Percentiles rank a stretch among this genome's conserved stretches.
Evolutionary conservation across 2,888 invertebrate genomes (phyloP).

Genomic region (Myathropa florea): DNA sequence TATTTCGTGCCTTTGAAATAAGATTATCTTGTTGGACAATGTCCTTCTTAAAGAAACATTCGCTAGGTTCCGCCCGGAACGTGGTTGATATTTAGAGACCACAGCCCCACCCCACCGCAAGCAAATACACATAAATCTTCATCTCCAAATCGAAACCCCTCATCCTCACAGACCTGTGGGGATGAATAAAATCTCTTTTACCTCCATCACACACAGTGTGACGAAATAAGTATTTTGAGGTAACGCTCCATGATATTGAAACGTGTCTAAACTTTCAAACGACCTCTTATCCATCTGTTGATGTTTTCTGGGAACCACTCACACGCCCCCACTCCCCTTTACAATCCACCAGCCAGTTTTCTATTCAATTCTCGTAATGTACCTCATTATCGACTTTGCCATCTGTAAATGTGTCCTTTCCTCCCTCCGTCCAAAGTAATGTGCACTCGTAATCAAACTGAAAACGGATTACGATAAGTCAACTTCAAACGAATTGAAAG

Average conservation of each 20-base stretch:
- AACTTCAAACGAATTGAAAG: conserved; percentile 30
- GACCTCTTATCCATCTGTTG: conserved; percentile 11
- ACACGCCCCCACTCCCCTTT: background rate
- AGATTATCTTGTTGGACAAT: too few relatives aligned
- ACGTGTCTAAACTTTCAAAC: conserved; percentile 25
- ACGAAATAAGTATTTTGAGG: background rate
- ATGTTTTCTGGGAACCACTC: background rate
- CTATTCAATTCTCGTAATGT: conserved; percentile 11
- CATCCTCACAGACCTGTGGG: background rate
- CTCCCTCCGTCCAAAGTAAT: background rate
- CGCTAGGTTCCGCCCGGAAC: background rate
- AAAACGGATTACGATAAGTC: conserved; percentile 48
- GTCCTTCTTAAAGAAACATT: too few relatives aligned
- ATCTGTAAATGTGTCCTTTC: conserved; percentile 20
- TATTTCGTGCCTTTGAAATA: too few relatives aligned
- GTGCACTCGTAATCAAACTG: conserved; percentile 33
- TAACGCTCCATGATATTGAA: background rate
- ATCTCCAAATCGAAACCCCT: background rate
- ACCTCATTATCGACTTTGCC: conserved; percentile 26
- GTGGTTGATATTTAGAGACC: background rate
- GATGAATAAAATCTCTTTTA: background rate
- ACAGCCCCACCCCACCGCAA: background rate
- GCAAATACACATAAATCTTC: background rate
- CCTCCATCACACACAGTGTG: background rate
- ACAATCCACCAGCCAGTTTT: background rate